A percentile compares a stretch with the other conserved stretches of the same genome.
Conservation (phyloP, 2,888 invertebrate genomes). For the Cephus runcator region DNA sequence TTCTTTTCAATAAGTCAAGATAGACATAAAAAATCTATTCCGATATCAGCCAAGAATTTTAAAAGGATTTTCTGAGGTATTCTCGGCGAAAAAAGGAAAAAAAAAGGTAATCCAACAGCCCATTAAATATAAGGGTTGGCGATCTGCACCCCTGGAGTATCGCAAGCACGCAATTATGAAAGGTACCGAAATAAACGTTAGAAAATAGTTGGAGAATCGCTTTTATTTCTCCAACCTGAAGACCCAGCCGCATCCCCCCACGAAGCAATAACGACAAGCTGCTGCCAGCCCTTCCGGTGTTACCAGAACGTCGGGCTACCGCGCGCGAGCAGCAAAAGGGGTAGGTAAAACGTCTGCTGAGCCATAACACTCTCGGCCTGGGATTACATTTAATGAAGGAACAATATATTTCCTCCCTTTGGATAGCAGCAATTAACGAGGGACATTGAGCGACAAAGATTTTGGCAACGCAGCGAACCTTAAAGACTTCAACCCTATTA, state of each 20-base stretch:
- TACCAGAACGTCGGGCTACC: neutral
- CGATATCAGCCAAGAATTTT: too few species aligned
- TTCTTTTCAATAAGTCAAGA: too few species aligned
- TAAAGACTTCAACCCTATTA: neutral
- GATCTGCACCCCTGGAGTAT: too few species aligned
- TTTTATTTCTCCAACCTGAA: neutral
- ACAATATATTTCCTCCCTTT: neutral
- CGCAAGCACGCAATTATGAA: too few species aligned
- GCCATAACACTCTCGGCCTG: neutral
- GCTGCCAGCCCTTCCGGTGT: neutral
- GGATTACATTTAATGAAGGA: neutral
- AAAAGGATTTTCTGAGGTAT: too few species aligned
- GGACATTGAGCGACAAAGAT: neutral
- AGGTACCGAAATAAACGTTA: neutral
- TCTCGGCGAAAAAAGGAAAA: too few species aligned
- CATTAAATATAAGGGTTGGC: too few species aligned
- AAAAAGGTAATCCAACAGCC: too few species aligned
- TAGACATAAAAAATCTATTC: too few species aligned
- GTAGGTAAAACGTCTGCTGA: neutral
- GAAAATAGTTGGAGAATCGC: neutral
- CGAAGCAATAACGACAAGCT: neutral
- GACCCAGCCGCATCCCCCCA: neutral
- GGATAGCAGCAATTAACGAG: neutral
- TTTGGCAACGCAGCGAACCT: neutral
- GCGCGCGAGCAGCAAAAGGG: neutral